Base-by-base conservation (phyloP, 2,113 vertebrate genomes). In the Gymnocephalus cernua region DNA sequence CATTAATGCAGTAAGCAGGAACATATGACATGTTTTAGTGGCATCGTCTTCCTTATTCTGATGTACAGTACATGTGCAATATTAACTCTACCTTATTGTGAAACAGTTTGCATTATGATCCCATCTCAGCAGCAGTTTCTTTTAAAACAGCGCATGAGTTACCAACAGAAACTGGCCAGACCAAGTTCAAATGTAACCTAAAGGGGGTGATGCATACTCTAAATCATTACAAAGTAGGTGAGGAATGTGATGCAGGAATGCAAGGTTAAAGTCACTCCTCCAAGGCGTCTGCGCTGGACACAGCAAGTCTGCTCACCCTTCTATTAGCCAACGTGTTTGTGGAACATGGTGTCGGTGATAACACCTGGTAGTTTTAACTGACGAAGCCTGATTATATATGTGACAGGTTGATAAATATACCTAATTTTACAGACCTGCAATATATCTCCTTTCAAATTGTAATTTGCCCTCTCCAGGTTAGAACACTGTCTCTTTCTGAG, bases 361-460 rank as follows among this genome's bases (percentile, higher is more conserved):
- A 84, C 82, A 92, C 61, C 90, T 86, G 87, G 81, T 85, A 21
- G 63, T 79, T 85, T 85, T 84, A 74, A 87, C 77, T 81, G 53
- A 53, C 67, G 79, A 18, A 65, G 48, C 19, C 65, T 48, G 45
- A n/a, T 85, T 82, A 85, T 72, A 56, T 80, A 68, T 88, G 64
- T 23, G 45, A 57, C 61, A 21, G 23, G 68, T 66, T 27, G 23
- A 61, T 38, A 58, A 54, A 56, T 76, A 21, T n/a, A 18, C 48
- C 19, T 76, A 7, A 74, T 83, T 85, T 58, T 74, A 56, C 8
- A 85, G 53, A 83, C 78, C 75, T 84, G 77, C 67, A 71, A 47
- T 78, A 77, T 74, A 2, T 75, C 45, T 27, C 58, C 66, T 72
- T 69, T 86, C 62, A 83, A 81, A 83, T 70, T 73, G 14, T 0